Evolutionary conservation across 2,888 invertebrate genomes (phyloP).

Genomic region (Oscheius sp.): DNA sequence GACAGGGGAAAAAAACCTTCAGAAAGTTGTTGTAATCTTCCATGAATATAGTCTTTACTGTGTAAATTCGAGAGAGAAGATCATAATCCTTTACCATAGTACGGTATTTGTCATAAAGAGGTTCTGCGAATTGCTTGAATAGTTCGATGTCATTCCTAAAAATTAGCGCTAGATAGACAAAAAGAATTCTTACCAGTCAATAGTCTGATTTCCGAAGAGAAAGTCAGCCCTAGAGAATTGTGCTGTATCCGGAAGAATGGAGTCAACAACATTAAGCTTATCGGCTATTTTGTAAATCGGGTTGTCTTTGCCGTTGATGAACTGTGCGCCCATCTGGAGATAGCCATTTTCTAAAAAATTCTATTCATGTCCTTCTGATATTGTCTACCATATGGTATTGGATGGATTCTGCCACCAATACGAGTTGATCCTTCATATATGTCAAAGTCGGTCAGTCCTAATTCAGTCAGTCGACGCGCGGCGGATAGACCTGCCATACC

Average conservation of each 20-base stretch:
- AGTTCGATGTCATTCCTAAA: constrained; percentile 44
- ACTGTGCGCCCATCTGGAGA: constrained; percentile 67
- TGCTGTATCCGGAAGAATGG: constrained; percentile 47
- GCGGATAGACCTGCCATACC: constrained; percentile 57
- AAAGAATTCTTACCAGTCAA: constrained; percentile 24
- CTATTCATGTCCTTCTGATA: background rate
- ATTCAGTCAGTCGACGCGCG: constrained; percentile 56
- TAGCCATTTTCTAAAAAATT: constrained; percentile 52
- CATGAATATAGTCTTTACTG: constrained; percentile 47
- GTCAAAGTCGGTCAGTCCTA: constrained; percentile 49
- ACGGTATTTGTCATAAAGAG: constrained; percentile 51
- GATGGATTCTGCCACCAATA: constrained; percentile 58
- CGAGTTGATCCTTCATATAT: constrained; percentile 55
- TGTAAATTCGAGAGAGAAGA: constrained; percentile 42
- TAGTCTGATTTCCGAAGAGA: constrained; percentile 39
- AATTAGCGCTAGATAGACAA: background rate
- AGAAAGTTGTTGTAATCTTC: constrained; percentile 48
- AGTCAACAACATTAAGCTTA: constrained; percentile 40
- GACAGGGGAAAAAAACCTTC: constrained; percentile 15
- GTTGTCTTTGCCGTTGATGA: constrained; percentile 63
- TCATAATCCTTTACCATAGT: constrained; percentile 51
- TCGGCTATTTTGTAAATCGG: constrained; percentile 61
- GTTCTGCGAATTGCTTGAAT: constrained; percentile 47
- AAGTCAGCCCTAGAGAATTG: constrained; percentile 47
- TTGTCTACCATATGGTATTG: constrained; percentile 49